These are phyloP conservation scores for Rhagonycha fulva DNA, from an alignment of 2,888 invertebrate species.

Conservation along the genomic window DNA sequence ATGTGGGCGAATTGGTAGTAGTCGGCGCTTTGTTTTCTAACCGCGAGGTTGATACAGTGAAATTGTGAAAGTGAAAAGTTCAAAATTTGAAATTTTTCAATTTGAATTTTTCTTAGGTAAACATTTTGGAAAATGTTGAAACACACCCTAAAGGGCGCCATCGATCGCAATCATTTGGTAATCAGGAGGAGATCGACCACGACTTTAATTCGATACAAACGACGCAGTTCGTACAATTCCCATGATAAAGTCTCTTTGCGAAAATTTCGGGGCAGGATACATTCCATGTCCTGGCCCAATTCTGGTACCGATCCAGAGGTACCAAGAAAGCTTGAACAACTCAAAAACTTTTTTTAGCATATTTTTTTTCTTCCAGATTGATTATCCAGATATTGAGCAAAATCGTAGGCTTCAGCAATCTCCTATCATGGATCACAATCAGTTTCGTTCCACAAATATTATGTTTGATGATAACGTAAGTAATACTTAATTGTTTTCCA, in stretches of 20 bases:
- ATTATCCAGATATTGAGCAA: conserved; percentile 66
- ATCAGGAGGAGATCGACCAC: conserved; percentile 38
- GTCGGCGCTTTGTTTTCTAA: background rate
- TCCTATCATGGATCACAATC: conserved; percentile 52
- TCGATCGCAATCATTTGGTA: conserved; percentile 39
- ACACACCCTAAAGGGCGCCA: conserved; percentile 47
- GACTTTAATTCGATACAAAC: conserved; percentile 33
- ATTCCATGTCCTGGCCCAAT: conserved; percentile 52
- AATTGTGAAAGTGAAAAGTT: background rate
- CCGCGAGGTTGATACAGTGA: background rate
- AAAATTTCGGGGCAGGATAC: conserved; percentile 38
- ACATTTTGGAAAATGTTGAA: conserved; percentile 49
- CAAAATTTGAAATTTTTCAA: background rate
- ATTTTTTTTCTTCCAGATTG: conserved; percentile 62
- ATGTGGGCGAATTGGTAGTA: background rate
- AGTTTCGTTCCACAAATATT: conserved; percentile 50
- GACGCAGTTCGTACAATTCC: conserved; percentile 36
- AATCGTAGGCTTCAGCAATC: conserved; percentile 48
- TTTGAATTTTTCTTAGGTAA: background rate
- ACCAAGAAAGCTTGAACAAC: background rate
- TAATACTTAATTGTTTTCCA: background rate
- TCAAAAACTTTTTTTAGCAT: background rate
- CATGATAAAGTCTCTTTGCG: conserved; percentile 38
- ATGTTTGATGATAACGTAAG: conserved; percentile 52
- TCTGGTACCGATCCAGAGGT: conserved; percentile 33